phyloP scores from a whole-genome alignment of 1,140 invertebrate genomes.

The Leptestheria dahalacensis region DNA sequence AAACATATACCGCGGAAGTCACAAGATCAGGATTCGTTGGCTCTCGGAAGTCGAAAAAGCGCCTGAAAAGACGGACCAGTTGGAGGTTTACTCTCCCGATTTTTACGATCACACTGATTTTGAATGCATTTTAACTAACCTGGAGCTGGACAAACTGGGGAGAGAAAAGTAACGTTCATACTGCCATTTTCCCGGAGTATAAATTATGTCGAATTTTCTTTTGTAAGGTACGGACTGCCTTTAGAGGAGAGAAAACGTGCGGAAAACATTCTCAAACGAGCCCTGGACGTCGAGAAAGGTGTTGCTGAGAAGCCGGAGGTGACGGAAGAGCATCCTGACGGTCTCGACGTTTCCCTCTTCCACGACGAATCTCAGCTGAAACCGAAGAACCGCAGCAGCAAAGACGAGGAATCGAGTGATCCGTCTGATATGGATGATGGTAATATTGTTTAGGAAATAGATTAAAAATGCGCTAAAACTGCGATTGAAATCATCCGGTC shows the following conservation, averaged over 20 bases:
- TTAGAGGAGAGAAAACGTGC: constrained; percentile 55
- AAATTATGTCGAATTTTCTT: not conserved
- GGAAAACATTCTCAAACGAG: constrained; percentile 66
- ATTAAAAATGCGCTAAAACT: not conserved
- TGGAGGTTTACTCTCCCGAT: constrained; percentile 66
- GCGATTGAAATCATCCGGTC: not conserved
- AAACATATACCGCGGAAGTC: constrained; percentile 69
- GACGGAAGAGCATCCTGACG: constrained; percentile 72
- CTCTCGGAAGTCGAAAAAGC: constrained; percentile 45
- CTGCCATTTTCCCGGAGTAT: not conserved
- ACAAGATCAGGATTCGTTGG: constrained; percentile 77
- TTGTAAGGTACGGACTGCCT: constrained; percentile 40
- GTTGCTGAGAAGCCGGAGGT: constrained; percentile 43
- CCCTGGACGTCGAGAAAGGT: constrained; percentile 63
- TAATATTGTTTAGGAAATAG: constrained; percentile 9
- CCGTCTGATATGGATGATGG: constrained; percentile 17
- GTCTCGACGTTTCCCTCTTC: constrained; percentile 60
- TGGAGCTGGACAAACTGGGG: constrained; percentile 55
- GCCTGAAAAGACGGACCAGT: not conserved
- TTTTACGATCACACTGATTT: constrained; percentile 79
- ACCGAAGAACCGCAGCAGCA: constrained; percentile 32
- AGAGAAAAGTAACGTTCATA: constrained; percentile 35
- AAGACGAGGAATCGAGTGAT: constrained; percentile 14
- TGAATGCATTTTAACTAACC: constrained; percentile 73
- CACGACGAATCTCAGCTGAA: constrained; percentile 62